Conservation (phyloP, 1,140 invertebrate genomes). For the Ephestia elutella region DNA sequence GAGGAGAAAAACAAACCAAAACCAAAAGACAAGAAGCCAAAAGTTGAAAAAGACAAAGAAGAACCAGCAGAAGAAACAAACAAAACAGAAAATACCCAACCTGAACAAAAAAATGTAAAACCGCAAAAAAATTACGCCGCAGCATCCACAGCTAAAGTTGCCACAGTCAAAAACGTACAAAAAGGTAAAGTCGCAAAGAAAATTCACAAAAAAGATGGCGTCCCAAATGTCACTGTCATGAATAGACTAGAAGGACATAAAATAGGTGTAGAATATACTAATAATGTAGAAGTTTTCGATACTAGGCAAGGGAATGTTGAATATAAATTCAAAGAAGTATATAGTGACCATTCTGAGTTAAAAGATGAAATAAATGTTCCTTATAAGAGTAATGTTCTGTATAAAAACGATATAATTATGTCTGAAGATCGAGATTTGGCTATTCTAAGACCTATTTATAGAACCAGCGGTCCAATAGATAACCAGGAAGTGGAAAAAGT, state of each 20-base stretch:
- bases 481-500: constrained; percentile 21
- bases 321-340: constrained; percentile 38
- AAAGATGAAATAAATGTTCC: background rate
- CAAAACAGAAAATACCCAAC: constrained; percentile 14
- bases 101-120: constrained; percentile 16
- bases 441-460: constrained; percentile 30
- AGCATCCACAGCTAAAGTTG: constrained; percentile 24
- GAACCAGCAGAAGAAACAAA: constrained; percentile 15
- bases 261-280: constrained; percentile 29
- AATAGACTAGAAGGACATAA: constrained; percentile 31
- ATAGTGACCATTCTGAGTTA: constrained; percentile 18
- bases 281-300: constrained; percentile 37
- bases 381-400: constrained; percentile 13
- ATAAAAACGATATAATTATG: constrained; percentile 23
- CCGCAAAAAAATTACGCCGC: constrained; percentile 21
- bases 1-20: constrained; percentile 29
- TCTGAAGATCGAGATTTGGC: constrained; percentile 33
- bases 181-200: constrained; percentile 36
- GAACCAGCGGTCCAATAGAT: constrained; percentile 19
- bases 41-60: constrained; percentile 15
- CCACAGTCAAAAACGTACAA: constrained; percentile 30
- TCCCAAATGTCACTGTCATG: constrained; percentile 49
- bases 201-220: constrained; percentile 34
- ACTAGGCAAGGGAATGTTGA: constrained; percentile 26
- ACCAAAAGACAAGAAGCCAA: constrained; percentile 22